A percentile compares a stretch with the other conserved stretches of the same genome.
These are phyloP conservation scores for Harpagoxenus sublaevis DNA, from an alignment of 2,888 invertebrate species.

Conservation along the genomic window DNA sequence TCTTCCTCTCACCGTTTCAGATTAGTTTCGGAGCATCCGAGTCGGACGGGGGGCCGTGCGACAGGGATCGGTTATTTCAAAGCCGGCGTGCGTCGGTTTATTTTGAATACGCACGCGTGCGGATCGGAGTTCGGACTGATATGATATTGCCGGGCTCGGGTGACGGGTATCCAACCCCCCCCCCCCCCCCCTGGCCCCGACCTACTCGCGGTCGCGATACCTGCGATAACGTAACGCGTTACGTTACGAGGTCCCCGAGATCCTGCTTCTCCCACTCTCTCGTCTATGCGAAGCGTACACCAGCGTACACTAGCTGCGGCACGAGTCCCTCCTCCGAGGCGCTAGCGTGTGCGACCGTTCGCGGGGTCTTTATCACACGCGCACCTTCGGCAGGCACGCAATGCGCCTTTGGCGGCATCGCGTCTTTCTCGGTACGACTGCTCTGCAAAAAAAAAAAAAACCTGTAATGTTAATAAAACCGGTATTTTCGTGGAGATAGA, in stretches of 20 bases:
- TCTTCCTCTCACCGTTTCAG: too few relatives aligned
- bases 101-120: slow-evolving; percentile 3
- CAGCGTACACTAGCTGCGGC: neutral
- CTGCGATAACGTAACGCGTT: neutral
- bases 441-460: neutral
- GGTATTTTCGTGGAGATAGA: neutral
- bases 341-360: neutral
- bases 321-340: neutral
- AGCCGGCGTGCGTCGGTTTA: neutral
- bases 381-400: slow-evolving; percentile 1
- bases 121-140: neutral
- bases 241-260: neutral
- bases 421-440: neutral
- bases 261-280: slow-evolving; percentile 32
- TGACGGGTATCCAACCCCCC: neutral
- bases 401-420: neutral
- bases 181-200: neutral
- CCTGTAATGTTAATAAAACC: slow-evolving; percentile 11
- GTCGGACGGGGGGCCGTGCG: neutral
- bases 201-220: neutral
- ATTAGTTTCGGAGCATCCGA: too few relatives aligned
- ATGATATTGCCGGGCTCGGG: neutral
- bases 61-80: neutral
- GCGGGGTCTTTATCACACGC: slow-evolving; percentile 1
- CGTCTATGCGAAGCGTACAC: neutral